Evolutionary conservation across 1,140 invertebrate species (phyloP).

Genomic region (Zaprionus ornatus): DNA sequence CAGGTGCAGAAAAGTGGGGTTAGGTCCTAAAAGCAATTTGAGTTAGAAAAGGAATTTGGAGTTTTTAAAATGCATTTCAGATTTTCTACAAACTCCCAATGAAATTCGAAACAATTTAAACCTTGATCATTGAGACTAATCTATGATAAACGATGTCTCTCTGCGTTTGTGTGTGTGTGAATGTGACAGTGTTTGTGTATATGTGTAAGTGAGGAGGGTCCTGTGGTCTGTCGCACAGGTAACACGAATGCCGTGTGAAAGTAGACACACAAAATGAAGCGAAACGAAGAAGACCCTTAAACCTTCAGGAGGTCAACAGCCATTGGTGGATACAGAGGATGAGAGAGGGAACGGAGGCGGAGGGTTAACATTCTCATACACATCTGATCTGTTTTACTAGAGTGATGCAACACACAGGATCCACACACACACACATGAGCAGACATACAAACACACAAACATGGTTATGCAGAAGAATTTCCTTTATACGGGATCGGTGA

Average conservation of each 20-base stretch:
- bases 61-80: background rate
- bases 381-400: conserved; percentile 66
- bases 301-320: conserved; percentile 68
- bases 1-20: conserved; percentile 79
- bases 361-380: conserved; percentile 53
- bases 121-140: conserved; percentile 42
- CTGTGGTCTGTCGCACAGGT: conserved; percentile 58
- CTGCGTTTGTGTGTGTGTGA: background rate
- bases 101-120: conserved; percentile 11
- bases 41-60: conserved; percentile 7
- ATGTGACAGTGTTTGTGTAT: conserved; percentile 5
- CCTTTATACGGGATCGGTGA: conserved; percentile 65
- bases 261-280: conserved; percentile 41
- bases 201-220: conserved; percentile 38
- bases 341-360: background rate
- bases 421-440: conserved; percentile 13
- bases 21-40: conserved; percentile 48
- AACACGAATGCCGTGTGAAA: conserved; percentile 61
- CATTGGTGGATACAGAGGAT: conserved; percentile 16
- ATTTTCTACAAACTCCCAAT: background rate
- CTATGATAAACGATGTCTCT: conserved; percentile 30
- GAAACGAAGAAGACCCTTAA: conserved; percentile 41
- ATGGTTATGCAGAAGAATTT: conserved; percentile 52
- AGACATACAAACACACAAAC: background rate
- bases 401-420: conserved; percentile 75